Conservation (phyloP, 2,888 invertebrate species). For the Nysson spinosus region DNA sequence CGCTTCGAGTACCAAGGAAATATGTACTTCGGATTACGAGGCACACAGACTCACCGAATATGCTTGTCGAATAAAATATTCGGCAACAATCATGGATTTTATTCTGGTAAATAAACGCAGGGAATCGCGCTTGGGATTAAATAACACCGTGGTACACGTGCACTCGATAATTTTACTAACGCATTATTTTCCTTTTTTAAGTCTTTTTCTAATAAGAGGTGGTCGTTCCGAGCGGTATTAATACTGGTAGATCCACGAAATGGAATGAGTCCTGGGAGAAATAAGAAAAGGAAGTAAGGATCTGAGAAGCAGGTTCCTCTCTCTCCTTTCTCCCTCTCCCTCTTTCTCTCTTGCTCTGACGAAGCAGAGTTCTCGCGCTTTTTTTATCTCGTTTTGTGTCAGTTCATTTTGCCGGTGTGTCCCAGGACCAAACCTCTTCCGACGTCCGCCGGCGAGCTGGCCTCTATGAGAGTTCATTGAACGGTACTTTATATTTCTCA, state of each 20-base stretch:
- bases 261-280: slow-evolving; percentile 22
- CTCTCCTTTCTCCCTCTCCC: not conserved
- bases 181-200: not conserved
- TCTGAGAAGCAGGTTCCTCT: slow-evolving; percentile 10
- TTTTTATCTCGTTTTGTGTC: slow-evolving; percentile 60
- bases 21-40: no score
- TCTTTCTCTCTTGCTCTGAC: not conserved
- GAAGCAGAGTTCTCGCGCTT: slow-evolving; percentile 13
- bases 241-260: slow-evolving; percentile 1
- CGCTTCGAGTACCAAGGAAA: no score
- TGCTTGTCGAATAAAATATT: no score
- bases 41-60: no score
- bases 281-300: slow-evolving; percentile 26
- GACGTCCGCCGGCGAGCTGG: slow-evolving; percentile 15
- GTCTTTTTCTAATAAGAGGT: not conserved
- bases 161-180: no score
- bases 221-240: slow-evolving; percentile 10
- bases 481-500: slow-evolving; percentile 4
- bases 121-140: no score
- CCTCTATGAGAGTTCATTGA: slow-evolving; percentile 19
- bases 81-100: no score
- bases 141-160: no score
- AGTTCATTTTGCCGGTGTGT: slow-evolving; percentile 57
- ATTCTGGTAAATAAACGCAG: no score
- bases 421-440: slow-evolving; percentile 23